Base-by-base conservation (phyloP, 2,888 invertebrate genomes). In the Poecilus cupreus region DNA sequence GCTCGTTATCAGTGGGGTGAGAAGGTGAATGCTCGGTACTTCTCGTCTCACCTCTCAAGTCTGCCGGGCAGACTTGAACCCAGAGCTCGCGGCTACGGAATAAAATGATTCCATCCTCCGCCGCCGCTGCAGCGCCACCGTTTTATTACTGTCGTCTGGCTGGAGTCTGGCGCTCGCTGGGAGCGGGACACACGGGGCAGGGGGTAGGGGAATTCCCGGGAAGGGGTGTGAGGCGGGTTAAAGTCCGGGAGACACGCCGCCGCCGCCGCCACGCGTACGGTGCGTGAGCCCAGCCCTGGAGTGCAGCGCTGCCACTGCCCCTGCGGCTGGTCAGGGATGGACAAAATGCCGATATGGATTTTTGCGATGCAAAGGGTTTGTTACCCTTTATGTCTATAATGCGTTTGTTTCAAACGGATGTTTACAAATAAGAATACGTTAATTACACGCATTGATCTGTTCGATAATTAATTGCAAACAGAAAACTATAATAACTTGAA, bases 101-200 rank as follows among this genome's bases (percentile, higher is more conserved):
- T 60, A 24, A 60, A 60, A 60, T 60, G 64, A 68, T 68, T 68
- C 37, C 13, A 60, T 54, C 60, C 32, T 8, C 60, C 26, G 60
- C 43, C 70, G 70, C 20, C 18, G 20, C 13, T 18, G 39, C 43
- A 16, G 8, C 79, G 51, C 72, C 26, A 4, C 22, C 51, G 51
- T 79, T 79, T 79, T 79, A 79, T 79, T 79, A 70, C 70, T 70
- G 79, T 70, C 79, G 79, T 79, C 79, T 79, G 70, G 68, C 64
- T 10, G 37, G 64, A 37, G 64, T 68, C 64, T 68, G 64, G 64
- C 37, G 8, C 22, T 39, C 72, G 46, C 22, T 32, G 4, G 32
- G 32, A 8, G 5, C 6, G 32, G 18, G 46, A n/a, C n/a, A n/a
- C 24, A 20, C 72, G 4, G 8, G 32, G 32, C 32, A 74, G 13